Evolutionary conservation across 2,888 invertebrate species (phyloP).

Genomic region (Sinopyrophorus schimmeli): DNA sequence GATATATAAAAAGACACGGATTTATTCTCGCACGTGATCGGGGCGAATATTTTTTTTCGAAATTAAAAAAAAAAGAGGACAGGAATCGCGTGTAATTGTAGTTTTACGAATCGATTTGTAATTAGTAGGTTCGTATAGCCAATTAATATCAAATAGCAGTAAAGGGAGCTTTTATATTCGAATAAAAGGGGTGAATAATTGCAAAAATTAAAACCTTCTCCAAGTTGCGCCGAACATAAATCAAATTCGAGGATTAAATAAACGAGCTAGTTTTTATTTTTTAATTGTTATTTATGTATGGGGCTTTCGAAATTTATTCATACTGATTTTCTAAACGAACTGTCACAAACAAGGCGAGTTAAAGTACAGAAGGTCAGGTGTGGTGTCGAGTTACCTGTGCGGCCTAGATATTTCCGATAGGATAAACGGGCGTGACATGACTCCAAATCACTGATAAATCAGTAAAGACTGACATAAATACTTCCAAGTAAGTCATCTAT

Average conservation of each 20-base stretch:
- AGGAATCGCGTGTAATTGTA: slow-evolving; percentile 6
- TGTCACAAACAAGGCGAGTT: slow-evolving; percentile 29
- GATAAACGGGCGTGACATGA: slow-evolving; percentile 41
- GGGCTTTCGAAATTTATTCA: no score
- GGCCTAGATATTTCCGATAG: slow-evolving; percentile 39
- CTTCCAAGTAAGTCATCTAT: slow-evolving; percentile 45
- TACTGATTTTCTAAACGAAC: slow-evolving; percentile 25
- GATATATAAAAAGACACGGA: neutral
- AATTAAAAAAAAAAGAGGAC: slow-evolving; percentile 10
- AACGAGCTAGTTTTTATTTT: no score
- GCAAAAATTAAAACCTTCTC: slow-evolving; percentile 14
- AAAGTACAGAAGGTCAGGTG: slow-evolving; percentile 32
- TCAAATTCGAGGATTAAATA: no score
- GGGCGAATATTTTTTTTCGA: slow-evolving; percentile 7
- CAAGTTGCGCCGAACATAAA: neutral
- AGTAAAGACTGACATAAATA: slow-evolving; percentile 42
- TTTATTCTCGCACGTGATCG: neutral
- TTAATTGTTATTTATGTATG: no score
- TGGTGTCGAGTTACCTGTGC: slow-evolving; percentile 34
- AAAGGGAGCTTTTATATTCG: slow-evolving; percentile 11
- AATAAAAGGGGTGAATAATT: slow-evolving; percentile 7
- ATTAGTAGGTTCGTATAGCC: slow-evolving; percentile 33
- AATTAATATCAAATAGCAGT: slow-evolving; percentile 38
- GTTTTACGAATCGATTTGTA: slow-evolving; percentile 11
- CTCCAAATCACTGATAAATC: slow-evolving; percentile 45